Base-by-base conservation (phyloP, 2,797 vertebrate genomes). In the Mastacembelus armatus region DNA sequence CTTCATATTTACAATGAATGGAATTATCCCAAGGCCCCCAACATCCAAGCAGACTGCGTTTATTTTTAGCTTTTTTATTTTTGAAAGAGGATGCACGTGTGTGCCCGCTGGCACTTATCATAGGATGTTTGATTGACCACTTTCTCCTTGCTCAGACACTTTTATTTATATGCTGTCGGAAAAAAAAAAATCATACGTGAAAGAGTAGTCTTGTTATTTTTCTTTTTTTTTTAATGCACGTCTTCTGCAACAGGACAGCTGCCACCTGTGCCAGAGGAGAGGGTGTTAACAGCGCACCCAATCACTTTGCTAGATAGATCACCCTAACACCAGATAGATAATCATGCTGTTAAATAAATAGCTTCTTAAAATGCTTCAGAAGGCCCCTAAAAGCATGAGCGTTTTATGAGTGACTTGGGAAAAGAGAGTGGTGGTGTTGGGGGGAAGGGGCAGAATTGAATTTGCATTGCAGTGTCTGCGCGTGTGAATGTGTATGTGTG, bases 291-390 rank as follows among this genome's bases (percentile, higher is more conserved):
- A 77, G 73, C 26, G 2, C 62, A 60, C 75, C 78, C 71, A 74
- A 47, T 83, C 56, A 66, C 68, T 81, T 70, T 74, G 52, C 62
- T 26, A 54, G 76, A 78, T 57, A 70, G 77, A 85, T 79, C 44
- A 64, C 59, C 59, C 48, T 16, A 43, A 60, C 68, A 55, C 62
- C 72, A 80, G 61, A 80, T 73, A 79, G 75, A 90, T 90, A 81
- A 89, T 90, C 79, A 80, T 39, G 80, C 60, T 43, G 74, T 87
- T 82, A 82, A 91, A 91, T 80, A 78, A 85, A 88, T 85, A 54
- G 80, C 78, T 80, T 74, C 66, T 83, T 78, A 80, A 88, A 88
- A 90, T 78, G 82, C 71, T 64, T 71, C 64, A 50, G 55, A 88
- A 75, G 72, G 80, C 70, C 1, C 26, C 84, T 88, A 79, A 89